phyloP scores from a whole-genome alignment of 2,888 invertebrate genomes.

The Thumatha senex region DNA sequence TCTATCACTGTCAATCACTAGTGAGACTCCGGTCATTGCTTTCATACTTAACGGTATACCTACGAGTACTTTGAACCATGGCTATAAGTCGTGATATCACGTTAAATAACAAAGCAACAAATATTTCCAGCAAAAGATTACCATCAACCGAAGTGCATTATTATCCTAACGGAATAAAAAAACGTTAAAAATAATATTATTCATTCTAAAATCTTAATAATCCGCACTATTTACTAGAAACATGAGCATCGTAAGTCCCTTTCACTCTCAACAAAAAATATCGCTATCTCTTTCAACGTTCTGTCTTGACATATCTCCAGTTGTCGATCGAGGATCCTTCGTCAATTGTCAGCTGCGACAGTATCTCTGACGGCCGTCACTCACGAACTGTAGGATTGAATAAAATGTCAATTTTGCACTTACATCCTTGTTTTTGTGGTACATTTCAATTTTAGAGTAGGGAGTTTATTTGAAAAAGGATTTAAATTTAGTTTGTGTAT shows the following conservation, averaged over 20 bases:
- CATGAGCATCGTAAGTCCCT: constrained; percentile 3
- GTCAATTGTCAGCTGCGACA: constrained; percentile 64
- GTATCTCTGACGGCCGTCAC: constrained; percentile 69
- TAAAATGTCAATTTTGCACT: constrained; percentile 63
- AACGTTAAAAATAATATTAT: background rate
- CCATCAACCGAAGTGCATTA: background rate
- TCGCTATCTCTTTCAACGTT: constrained; percentile 40
- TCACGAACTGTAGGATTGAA: constrained; percentile 59
- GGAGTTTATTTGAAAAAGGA: background rate
- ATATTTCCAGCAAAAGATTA: background rate
- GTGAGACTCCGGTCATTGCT: too few species aligned
- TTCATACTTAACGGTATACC: too few species aligned
- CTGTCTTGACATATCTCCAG: constrained; percentile 49
- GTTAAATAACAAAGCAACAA: background rate
- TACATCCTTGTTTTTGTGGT: constrained; percentile 38
- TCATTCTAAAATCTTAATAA: constrained; percentile 2
- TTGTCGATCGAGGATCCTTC: constrained; percentile 66
- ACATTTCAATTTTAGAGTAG: constrained; percentile 14
- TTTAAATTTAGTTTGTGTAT: background rate
- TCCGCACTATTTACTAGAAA: constrained; percentile 8
- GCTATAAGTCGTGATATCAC: background rate
- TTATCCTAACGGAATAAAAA: background rate
- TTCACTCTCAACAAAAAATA: constrained; percentile 14
- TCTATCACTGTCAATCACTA: too few species aligned
- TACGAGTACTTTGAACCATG: too few species aligned